phyloP scores from a whole-genome alignment of 1,140 invertebrate species.

The Brachionus koreanus region DNA sequence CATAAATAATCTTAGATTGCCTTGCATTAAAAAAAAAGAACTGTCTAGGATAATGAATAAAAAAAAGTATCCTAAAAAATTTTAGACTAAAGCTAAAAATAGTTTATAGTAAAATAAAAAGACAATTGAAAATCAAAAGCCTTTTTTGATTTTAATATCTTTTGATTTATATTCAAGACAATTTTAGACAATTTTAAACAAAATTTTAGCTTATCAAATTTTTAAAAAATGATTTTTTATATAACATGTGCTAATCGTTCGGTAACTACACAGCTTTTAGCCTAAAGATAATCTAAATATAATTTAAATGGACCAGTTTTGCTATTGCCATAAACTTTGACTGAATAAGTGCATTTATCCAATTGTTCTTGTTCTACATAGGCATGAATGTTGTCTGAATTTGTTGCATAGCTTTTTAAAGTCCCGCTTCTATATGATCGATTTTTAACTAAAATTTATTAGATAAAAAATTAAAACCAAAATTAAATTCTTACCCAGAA shows the following conservation, averaged over 20 bases:
- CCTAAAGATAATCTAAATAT: conserved; percentile 1
- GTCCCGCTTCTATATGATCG: not conserved
- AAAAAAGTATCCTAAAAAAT: not conserved
- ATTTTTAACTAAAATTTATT: not conserved
- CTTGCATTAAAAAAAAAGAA: not conserved
- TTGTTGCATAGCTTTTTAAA: not conserved
- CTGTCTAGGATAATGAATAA: not conserved
- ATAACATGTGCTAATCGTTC: not conserved
- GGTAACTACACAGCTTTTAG: not conserved
- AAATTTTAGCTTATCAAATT: not conserved
- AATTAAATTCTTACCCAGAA: not conserved
- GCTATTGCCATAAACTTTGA: not conserved
- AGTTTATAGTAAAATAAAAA: not conserved
- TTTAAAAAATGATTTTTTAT: not conserved
- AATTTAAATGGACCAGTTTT: conserved; percentile 26
- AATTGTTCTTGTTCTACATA: not conserved
- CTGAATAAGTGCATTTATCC: not conserved
- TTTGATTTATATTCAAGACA: not conserved
- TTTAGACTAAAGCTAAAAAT: not conserved
- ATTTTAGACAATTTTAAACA: not conserved
- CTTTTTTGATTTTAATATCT: not conserved
- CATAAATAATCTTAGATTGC: not conserved
- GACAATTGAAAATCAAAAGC: not conserved
- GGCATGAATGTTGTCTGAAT: not conserved
- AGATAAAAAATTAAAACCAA: not conserved